phyloP scores from a whole-genome alignment of 2,888 invertebrate species.

The Diplolepis rosae region DNA sequence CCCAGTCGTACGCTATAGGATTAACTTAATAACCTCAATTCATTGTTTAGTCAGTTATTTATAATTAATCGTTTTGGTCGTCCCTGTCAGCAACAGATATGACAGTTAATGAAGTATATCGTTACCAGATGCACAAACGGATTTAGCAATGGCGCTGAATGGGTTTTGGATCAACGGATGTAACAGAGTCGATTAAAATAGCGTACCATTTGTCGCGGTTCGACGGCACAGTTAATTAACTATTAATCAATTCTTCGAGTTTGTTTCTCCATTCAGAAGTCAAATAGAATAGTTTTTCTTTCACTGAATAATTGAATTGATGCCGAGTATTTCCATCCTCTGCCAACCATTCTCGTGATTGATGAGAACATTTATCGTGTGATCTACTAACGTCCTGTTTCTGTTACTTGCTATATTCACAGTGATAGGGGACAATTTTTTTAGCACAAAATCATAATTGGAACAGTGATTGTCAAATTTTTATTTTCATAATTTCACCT shows the following conservation, averaged over 20 bases:
- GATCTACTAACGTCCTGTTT: background rate
- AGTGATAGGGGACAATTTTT: background rate
- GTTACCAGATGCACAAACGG: conserved; percentile 62
- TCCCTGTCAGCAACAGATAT: conserved; percentile 69
- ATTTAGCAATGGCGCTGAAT: conserved; percentile 53
- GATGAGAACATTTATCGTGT: background rate
- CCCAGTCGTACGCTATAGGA: conserved; percentile 31
- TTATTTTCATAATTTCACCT: background rate
- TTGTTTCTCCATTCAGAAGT: conserved; percentile 19
- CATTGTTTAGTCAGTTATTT: conserved; percentile 69
- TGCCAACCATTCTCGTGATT: background rate
- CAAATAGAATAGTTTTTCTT: conserved; percentile 22
- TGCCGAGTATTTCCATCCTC: background rate
- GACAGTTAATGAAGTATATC: conserved; percentile 70
- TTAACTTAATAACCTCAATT: conserved; percentile 63
- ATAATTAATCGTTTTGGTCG: conserved; percentile 69
- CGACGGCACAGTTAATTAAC: conserved; percentile 44
- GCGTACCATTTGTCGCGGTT: conserved; percentile 44
- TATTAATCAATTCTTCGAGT: conserved; percentile 37
- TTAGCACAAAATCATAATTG: background rate
- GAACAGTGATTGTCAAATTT: background rate
- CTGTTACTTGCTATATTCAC: background rate
- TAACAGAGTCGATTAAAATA: conserved; percentile 54
- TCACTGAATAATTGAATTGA: conserved; percentile 11
- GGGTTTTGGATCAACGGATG: conserved; percentile 42